phyloP scores from a whole-genome alignment of 1,140 invertebrate genomes.

The Ceratina japonica region DNA sequence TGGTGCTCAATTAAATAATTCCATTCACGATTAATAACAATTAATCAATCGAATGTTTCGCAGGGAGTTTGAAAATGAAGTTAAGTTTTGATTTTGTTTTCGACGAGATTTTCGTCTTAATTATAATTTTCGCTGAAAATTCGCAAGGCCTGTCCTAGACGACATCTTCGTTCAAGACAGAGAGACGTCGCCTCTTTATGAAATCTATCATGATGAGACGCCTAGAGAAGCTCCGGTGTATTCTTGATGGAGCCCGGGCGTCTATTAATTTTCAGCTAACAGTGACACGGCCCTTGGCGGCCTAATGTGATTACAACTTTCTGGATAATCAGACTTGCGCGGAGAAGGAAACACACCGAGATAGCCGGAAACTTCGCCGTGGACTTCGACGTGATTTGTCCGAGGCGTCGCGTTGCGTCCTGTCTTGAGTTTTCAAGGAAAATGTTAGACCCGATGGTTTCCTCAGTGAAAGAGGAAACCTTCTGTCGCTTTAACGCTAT shows the following conservation, averaged over 20 bases:
- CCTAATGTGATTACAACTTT: slow-evolving; percentile 59
- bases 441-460: background rate
- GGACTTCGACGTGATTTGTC: slow-evolving; percentile 1
- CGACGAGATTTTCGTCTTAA: too few species aligned
- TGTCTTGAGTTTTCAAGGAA: slow-evolving; percentile 6
- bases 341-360: slow-evolving; percentile 25
- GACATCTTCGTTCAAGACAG: background rate
- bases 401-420: background rate
- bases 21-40: too few species aligned
- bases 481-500: background rate
- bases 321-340: slow-evolving; percentile 54
- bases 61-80: too few species aligned
- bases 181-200: slow-evolving; percentile 35
- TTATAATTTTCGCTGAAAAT: slow-evolving; percentile 28
- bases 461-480: background rate
- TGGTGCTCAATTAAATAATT: background rate
- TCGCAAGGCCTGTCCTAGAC: slow-evolving; percentile 1
- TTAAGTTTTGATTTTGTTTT: too few species aligned
- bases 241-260: slow-evolving; percentile 33
- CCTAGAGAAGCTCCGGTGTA: slow-evolving; percentile 24
- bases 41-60: too few species aligned
- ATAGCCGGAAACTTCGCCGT: slow-evolving; percentile 38
- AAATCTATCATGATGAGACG: slow-evolving; percentile 51
- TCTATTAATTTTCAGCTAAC: slow-evolving; percentile 60
- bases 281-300: slow-evolving; percentile 45